Evolutionary conservation across 2,888 invertebrate genomes (phyloP).

Genomic region (Meandrusa payeni): DNA sequence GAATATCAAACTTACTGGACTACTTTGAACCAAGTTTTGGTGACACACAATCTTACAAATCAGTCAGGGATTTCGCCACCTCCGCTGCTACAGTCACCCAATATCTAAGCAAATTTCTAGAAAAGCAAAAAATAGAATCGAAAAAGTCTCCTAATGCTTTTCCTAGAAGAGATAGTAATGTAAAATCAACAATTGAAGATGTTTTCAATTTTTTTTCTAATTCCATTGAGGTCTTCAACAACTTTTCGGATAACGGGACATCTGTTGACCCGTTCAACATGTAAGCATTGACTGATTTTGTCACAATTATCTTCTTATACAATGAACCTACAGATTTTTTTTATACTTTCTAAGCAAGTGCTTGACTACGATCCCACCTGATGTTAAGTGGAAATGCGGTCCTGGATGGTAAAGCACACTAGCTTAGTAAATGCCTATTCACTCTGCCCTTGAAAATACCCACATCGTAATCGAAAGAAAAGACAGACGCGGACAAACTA

Average conservation of each 20-base stretch:
- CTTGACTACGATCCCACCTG: too few species aligned
- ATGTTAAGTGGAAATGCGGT: too few species aligned
- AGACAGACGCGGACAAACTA: too few species aligned
- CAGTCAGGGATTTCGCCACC: slow-evolving; percentile 51
- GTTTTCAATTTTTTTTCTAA: slow-evolving; percentile 43
- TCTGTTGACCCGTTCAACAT: slow-evolving; percentile 52
- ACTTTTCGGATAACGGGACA: slow-evolving; percentile 34
- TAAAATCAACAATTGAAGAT: slow-evolving; percentile 26
- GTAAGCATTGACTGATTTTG: slow-evolving; percentile 59
- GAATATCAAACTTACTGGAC: slow-evolving; percentile 56
- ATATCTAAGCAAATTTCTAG: slow-evolving; percentile 51
- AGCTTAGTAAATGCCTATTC: too few species aligned
- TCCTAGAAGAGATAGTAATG: too few species aligned
- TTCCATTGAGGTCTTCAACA: slow-evolving; percentile 40
- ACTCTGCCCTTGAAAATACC: too few species aligned
- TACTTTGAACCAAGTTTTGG: slow-evolving; percentile 63
- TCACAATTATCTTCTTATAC: too few species aligned
- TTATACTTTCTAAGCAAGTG: too few species aligned
- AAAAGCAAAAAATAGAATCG: slow-evolving; percentile 35
- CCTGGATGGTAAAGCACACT: too few species aligned
- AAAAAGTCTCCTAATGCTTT: too few species aligned
- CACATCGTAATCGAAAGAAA: too few species aligned
- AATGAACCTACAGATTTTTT: too few species aligned
- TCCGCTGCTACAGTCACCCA: slow-evolving; percentile 42
- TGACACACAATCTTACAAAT: slow-evolving; percentile 55